A percentile compares a stretch with the other conserved stretches of the same genome.
phyloP scores from a whole-genome alignment of 1,140 invertebrate species.

The Saccostrea cuccullata region DNA sequence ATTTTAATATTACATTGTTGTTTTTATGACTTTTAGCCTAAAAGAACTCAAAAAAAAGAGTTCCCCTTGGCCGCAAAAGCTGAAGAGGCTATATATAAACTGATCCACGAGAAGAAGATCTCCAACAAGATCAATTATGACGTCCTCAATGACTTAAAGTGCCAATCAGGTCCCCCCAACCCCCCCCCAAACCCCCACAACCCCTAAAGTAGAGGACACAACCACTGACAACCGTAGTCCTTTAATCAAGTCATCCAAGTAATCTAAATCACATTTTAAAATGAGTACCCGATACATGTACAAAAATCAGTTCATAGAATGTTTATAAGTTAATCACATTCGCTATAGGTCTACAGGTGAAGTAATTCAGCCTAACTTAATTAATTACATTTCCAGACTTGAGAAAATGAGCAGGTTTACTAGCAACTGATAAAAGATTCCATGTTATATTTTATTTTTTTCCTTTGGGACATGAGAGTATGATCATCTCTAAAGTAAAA shows the following conservation, averaged over 20 bases:
- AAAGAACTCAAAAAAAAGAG: constrained; percentile 79
- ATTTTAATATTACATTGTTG: too few species aligned
- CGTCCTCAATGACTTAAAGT: constrained; percentile 89
- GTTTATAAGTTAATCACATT: background rate
- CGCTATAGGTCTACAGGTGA: background rate
- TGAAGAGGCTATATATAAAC: constrained; percentile 94
- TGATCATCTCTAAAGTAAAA: too few species aligned
- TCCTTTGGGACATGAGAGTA: too few species aligned
- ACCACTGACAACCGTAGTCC: background rate
- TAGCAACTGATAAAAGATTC: too few species aligned
- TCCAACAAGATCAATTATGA: constrained; percentile 99
- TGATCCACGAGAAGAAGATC: constrained; percentile 95
- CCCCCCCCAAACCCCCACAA: background rate
- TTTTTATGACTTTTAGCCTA: constrained; percentile 25
- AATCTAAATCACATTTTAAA: too few species aligned
- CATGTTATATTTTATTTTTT: too few species aligned
- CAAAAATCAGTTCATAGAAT: background rate
- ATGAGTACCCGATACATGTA: too few species aligned
- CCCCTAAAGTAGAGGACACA: background rate
- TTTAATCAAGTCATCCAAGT: background rate
- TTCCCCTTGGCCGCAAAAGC: constrained; percentile 86
- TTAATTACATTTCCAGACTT: too few species aligned
- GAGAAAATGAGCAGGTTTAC: too few species aligned
- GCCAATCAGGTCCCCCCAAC: background rate
- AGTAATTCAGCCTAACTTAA: too few species aligned